Evolutionary conservation across 2,888 invertebrate genomes (phyloP).

Genomic region (Tridacna gigas): DNA sequence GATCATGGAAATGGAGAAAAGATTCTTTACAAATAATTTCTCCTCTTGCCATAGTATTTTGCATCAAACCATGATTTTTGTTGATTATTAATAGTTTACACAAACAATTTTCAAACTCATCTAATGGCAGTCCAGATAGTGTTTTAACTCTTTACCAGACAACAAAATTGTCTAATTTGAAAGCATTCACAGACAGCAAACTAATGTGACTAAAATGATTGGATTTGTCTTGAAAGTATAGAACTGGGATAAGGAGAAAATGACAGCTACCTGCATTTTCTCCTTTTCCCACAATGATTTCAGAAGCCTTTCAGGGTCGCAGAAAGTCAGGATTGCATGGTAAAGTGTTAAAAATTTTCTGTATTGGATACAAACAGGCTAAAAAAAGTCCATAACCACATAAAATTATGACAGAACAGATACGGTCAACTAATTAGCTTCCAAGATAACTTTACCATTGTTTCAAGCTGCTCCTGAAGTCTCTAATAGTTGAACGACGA

Average conservation of each 20-base stretch:
- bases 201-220: neutral
- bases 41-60: neutral
- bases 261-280: neutral
- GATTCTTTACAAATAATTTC: neutral
- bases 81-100: too few species aligned
- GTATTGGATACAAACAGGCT: too few species aligned
- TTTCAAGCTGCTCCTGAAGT: slow-evolving; percentile 8
- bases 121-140: too few species aligned
- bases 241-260: too few species aligned
- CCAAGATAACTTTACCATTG: neutral
- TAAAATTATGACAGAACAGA: too few species aligned
- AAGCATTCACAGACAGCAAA: neutral
- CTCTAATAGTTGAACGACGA: slow-evolving; percentile 8
- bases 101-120: too few species aligned
- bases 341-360: too few species aligned
- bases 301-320: neutral
- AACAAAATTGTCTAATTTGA: neutral
- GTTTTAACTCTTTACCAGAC: neutral
- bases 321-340: too few species aligned
- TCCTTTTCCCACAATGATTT: neutral
- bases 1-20: neutral
- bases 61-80: neutral
- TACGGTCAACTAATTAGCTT: too few species aligned
- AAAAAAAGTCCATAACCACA: too few species aligned
- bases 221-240: neutral